These are phyloP conservation scores for Cacatua alba DNA, from an alignment of 2,113 vertebrate genomes.

Conservation along the genomic window DNA sequence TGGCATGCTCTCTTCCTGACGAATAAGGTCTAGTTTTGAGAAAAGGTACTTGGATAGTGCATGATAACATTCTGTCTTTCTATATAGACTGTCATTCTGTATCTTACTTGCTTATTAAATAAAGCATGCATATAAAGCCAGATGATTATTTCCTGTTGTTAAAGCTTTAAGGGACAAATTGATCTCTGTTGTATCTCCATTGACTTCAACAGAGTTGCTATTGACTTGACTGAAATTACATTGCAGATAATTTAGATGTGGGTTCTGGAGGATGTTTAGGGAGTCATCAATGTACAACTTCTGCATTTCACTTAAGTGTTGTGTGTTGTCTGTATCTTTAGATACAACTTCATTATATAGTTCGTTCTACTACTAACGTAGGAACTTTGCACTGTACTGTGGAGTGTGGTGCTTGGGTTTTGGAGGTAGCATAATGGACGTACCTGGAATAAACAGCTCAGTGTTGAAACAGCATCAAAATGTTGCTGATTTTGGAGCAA, in stretches of 20 bases:
- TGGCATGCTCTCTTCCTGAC: not conserved
- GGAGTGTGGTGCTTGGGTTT: not conserved
- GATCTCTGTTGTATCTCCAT: constrained; percentile 10
- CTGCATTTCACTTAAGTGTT: not conserved
- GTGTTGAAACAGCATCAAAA: fast-evolving
- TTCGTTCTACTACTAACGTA: not conserved
- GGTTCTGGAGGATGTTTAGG: not conserved
- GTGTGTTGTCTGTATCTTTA: not conserved
- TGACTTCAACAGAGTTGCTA: not conserved
- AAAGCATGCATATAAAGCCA: not conserved
- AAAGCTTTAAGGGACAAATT: constrained; percentile 30
- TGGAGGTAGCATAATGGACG: not conserved
- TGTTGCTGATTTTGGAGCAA: not conserved
- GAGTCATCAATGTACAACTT: not conserved
- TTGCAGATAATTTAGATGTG: not conserved
- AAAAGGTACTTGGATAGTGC: not conserved
- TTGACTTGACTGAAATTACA: not conserved
- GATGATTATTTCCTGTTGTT: constrained; percentile 47
- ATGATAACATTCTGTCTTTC: not conserved
- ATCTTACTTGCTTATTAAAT: not conserved
- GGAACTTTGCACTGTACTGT: not conserved
- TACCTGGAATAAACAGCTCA: not conserved
- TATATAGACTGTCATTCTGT: not conserved
- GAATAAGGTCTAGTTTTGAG: not conserved
- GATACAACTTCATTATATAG: not conserved